These are phyloP conservation scores for Macrobrachium rosenbergii DNA, from an alignment of 1,140 invertebrate species.

Conservation along the genomic window DNA sequence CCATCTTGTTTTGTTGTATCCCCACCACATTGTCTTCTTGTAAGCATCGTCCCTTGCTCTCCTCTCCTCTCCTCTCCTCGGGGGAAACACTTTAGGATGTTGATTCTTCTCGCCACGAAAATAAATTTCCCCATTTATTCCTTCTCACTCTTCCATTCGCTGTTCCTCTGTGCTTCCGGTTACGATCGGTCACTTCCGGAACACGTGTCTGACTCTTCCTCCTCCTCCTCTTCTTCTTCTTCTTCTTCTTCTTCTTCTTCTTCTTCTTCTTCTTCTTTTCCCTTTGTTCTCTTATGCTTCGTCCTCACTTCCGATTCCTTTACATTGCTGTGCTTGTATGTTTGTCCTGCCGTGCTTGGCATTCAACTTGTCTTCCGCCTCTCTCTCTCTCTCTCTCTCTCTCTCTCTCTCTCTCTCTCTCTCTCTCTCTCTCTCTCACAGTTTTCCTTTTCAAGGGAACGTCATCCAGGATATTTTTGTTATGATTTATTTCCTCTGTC, in stretches of 20 bases:
- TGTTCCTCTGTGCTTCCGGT: not conserved
- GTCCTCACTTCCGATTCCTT: not conserved
- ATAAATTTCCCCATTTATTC: not conserved
- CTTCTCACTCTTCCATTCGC: not conserved
- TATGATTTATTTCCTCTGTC: too few species aligned
- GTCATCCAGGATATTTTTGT: too few species aligned
- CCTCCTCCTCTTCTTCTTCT: not conserved
- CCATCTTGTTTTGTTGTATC: too few species aligned
- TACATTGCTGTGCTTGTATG: not conserved
- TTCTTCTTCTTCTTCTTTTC: not conserved
- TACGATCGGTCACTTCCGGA: not conserved
- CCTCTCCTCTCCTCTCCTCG: not conserved
- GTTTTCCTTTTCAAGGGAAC: too few species aligned
- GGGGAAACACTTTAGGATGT: not conserved
- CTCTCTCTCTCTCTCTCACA: not conserved
- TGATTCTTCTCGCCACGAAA: not conserved
- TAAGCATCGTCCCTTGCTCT: not conserved
- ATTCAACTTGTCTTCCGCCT: not conserved
- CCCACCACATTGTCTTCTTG: not conserved
- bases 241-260: not conserved
- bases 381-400: not conserved
- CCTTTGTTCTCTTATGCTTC: not conserved
- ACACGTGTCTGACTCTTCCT: not conserved
- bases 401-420: conserved; percentile 1
- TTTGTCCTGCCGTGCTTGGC: not conserved